Evolutionary conservation across 2,113 vertebrate genomes (phyloP).

Genomic region (Tragulus kanchil): DNA sequence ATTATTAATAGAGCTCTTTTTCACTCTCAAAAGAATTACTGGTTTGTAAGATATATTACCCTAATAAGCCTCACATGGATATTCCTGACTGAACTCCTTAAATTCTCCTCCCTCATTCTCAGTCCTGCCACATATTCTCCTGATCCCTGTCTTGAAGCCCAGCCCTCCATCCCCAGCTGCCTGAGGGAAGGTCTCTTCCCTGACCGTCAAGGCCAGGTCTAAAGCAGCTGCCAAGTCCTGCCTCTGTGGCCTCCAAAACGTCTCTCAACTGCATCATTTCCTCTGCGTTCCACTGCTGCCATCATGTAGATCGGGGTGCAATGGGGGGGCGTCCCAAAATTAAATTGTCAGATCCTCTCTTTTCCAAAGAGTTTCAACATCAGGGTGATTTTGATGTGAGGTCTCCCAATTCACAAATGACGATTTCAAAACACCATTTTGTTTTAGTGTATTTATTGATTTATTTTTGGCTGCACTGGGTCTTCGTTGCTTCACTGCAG

Average conservation of each 20-base stretch:
- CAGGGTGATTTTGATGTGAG: background rate
- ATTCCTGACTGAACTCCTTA: background rate
- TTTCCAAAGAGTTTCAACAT: conserved; percentile 29
- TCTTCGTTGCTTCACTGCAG: too few species aligned
- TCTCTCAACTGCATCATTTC: background rate
- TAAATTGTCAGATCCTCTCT: background rate
- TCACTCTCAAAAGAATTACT: conserved; percentile 25
- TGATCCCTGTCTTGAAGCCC: background rate
- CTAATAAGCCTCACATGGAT: background rate
- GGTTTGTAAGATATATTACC: background rate
- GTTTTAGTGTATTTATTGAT: too few species aligned
- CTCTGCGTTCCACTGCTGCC: background rate
- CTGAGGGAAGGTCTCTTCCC: background rate
- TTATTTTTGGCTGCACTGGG: too few species aligned
- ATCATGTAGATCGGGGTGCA: background rate
- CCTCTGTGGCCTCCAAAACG: background rate
- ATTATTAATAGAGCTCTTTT: conserved; percentile 4
- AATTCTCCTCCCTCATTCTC: background rate
- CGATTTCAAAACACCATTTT: background rate
- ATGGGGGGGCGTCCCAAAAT: background rate
- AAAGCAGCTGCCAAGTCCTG: background rate
- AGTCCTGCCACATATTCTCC: background rate
- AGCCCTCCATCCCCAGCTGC: background rate
- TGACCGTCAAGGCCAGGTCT: background rate
- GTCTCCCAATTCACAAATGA: background rate